Percentiles rank a stretch among this genome's conserved stretches.
Conservation (phyloP, 2,888 invertebrate genomes). For the Morinoia aosen region DNA sequence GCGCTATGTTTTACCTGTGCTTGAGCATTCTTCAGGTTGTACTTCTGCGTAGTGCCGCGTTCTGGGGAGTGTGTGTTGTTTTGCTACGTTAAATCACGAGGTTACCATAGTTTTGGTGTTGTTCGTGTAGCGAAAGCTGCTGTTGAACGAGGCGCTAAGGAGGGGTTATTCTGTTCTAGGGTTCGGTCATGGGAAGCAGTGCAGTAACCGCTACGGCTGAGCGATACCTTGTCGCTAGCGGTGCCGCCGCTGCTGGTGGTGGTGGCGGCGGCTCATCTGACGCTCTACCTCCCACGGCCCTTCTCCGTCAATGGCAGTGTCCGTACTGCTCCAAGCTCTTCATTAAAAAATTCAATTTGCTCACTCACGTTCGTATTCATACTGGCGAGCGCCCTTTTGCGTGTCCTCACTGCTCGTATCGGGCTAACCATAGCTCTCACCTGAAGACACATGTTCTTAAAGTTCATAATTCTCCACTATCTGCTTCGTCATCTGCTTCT, state of each 20-base stretch:
- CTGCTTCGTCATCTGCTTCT: constrained; percentile 20
- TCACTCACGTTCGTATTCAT: constrained; percentile 65
- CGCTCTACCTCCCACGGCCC: background rate
- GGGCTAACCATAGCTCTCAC: constrained; percentile 64
- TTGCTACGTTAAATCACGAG: background rate
- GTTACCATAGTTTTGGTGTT: background rate
- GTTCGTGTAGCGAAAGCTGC: background rate
- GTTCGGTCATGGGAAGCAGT: constrained; percentile 6
- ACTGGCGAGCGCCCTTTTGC: constrained; percentile 63
- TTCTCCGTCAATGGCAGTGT: constrained; percentile 44
- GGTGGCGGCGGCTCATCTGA: background rate
- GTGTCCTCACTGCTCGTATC: constrained; percentile 62
- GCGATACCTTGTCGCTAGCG: constrained; percentile 22
- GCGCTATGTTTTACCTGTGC: background rate
- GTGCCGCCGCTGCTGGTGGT: background rate
- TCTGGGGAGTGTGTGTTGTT: background rate
- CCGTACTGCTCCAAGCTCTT: constrained; percentile 55
- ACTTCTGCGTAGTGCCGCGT: background rate
- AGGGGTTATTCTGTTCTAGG: constrained; percentile 51
- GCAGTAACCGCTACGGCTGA: constrained; percentile 29
- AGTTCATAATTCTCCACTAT: constrained; percentile 8
- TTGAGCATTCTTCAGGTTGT: background rate
- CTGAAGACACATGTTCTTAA: constrained; percentile 60
- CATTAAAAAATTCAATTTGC: constrained; percentile 63
- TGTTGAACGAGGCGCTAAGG: constrained; percentile 37